Evolutionary conservation across 1,140 invertebrate genomes (phyloP), one percentile per base, ranked within the genome.

Genomic region (Panulirus ornatus): DNA sequence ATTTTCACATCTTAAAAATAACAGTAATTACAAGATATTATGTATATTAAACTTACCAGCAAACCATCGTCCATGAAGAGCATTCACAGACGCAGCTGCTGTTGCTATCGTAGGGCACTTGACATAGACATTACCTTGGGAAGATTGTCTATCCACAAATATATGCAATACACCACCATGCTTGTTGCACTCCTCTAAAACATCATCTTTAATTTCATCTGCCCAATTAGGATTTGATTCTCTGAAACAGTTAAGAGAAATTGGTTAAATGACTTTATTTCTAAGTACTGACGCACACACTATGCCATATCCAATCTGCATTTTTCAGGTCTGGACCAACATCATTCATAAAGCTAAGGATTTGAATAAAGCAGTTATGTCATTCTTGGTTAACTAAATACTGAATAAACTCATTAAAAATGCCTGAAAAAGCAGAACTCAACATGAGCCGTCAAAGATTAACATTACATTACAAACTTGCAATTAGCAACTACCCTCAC

Each of bases 151-250:
- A 93, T 99, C 99, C 5, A 99, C 98, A 93, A 98, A 99, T 3
- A 99, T 97, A 93, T 99, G 99, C 22, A 99, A 93, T 1, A 99
- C 98, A 38, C 99, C 99, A 30, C 99, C 99, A 93, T 99, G 98
- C 94, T 99, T 99, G 92, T 97, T 97, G 93, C 99, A 99, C 94
- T 99, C 99, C 93, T 99, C 98, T 89, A 99, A 97, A 0, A 99
- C 99, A 94, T 99, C 99, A 94, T 99, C 99, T 63, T 97, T 95
- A 87, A 99, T 98, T 94, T 99, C 99, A 86, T 96, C 95, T 92
- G 92, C 86, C 92, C 92, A 98, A 91, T 95, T 97, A n/a, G 96
- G 95, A 94, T 98, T 97, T 5, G 96, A 96, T 94, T 99, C 98
- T 70, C 96, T 97, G 93, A 82, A 96, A 95, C 19, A 90, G 92